These are phyloP conservation scores for Spodoptera frugiperda DNA, from an alignment of 1,140 invertebrate genomes.

Conservation along the genomic window DNA sequence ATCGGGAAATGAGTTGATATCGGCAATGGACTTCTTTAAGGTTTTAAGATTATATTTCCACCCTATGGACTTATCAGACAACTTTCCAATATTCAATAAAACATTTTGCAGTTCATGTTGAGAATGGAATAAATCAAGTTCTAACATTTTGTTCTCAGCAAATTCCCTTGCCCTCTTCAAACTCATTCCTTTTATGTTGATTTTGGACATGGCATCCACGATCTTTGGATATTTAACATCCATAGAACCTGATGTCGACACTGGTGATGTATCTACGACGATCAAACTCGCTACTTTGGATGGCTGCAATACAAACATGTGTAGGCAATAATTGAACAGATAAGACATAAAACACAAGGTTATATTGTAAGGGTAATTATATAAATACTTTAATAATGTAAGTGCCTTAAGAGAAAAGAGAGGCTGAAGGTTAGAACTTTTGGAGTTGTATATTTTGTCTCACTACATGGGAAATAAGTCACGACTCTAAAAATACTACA, in stretches of 20 bases:
- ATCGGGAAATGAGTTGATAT: conserved; percentile 88
- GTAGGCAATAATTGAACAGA: background rate
- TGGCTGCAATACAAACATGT: conserved; percentile 86
- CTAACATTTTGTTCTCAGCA: conserved; percentile 79
- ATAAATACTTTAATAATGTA: too few relatives aligned
- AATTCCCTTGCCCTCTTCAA: conserved; percentile 86
- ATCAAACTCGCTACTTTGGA: conserved; percentile 91
- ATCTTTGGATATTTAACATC: conserved; percentile 85
- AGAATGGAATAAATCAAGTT: conserved; percentile 53
- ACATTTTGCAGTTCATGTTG: conserved; percentile 55
- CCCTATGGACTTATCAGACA: conserved; percentile 58
- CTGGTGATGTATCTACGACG: conserved; percentile 94
- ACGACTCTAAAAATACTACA: too few relatives aligned
- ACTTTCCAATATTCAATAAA: conserved; percentile 65
- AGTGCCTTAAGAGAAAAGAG: too few relatives aligned
- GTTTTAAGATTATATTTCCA: conserved; percentile 70
- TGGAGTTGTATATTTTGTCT: too few relatives aligned
- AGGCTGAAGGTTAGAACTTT: too few relatives aligned
- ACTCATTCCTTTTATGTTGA: conserved; percentile 51
- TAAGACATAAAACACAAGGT: background rate
- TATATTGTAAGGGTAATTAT: too few relatives aligned
- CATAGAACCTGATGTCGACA: conserved; percentile 86
- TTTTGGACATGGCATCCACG: conserved; percentile 78
- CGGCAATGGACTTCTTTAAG: conserved; percentile 64
- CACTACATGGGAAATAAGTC: too few relatives aligned